Conservation (phyloP, 2,888 invertebrate species). For the Caradrina clavipalpis region DNA sequence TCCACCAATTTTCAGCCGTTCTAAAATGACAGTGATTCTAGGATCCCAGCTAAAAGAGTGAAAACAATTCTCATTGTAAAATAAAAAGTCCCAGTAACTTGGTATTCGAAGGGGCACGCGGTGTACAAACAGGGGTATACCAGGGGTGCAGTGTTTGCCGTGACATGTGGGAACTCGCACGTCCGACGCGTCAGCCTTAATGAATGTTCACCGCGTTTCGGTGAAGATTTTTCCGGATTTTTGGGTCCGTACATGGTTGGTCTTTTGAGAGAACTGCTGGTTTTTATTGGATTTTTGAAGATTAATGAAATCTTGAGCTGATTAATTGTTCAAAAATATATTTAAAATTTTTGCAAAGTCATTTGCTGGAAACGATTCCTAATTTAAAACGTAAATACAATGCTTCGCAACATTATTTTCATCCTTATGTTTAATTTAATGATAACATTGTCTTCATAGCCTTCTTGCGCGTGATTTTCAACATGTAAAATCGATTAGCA, state of each 20-base stretch:
- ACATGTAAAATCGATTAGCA: no score
- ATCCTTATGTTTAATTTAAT: no score
- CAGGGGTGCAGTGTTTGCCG: conserved; percentile 51
- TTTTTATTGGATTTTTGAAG: background rate
- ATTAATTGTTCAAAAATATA: no score
- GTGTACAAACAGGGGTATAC: conserved; percentile 61
- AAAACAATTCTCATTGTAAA: conserved; percentile 47
- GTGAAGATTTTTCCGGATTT: background rate
- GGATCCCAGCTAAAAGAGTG: conserved; percentile 8
- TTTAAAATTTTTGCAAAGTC: no score
- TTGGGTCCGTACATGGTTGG: background rate
- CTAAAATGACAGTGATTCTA: no score
- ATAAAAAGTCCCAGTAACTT: conserved; percentile 54
- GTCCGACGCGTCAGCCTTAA: conserved; percentile 47
- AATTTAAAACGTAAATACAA: no score
- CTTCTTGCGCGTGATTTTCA: no score
- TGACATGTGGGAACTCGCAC: conserved; percentile 62
- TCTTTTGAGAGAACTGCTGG: background rate
- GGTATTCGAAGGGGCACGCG: conserved; percentile 63
- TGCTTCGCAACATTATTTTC: no score
- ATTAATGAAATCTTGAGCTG: no score
- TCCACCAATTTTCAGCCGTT: no score
- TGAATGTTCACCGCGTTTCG: conserved; percentile 38
- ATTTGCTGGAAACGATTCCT: no score
- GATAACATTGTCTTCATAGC: no score